Base-by-base conservation (phyloP, 2,113 vertebrate genomes). In the Prochilodus magdalenae region DNA sequence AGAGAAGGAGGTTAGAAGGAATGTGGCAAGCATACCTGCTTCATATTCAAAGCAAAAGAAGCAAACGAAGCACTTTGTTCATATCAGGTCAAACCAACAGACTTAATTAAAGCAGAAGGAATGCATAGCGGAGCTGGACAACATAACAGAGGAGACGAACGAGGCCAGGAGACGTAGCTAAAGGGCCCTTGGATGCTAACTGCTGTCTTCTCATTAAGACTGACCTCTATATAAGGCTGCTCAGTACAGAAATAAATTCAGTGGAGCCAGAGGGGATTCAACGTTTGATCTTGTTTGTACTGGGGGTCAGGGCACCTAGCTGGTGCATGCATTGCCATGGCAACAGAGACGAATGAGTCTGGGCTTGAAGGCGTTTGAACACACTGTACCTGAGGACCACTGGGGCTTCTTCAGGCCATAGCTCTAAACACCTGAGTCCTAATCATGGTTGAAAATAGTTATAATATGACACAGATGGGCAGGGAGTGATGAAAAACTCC, bases 151-250 rank as follows among this genome's bases (percentile, higher is more conserved):
- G 14, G 53, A 73, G 60, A 53, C 40, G 12, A n/a, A 71, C 26
- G 69, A 67, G 80, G 72, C 27, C 73, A 59, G 51, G 80, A 82
- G 63, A 70, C 63, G 55, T 81, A 70, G 73, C 49, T 76, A 76
- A 75, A 76, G 80, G 80, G 57, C 73, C 30, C 55, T 60, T 75
- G 30, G 29, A 29, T 24, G 55, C 51, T 57, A 82, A 69, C 62
- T 55, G 63, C 73, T 82, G 53, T 57, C 73, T 82, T 82, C 80
- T 69, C 63, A 82, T 76, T 82, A 82, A 60, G 13, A 30, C 6
- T 49, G 73, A 76, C 80, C 80, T 82, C 80, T 81, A 75, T 81
- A 75, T 59, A 81, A 27, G 62, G 80, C 30, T 75, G 49, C 24
- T 59, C 63, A 27, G 36, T 60, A 49, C 80, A 70, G 36, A 70